Percentiles rank a stretch among this genome's conserved stretches.
These are phyloP conservation scores for Netta rufina DNA, from an alignment of 2,797 vertebrate species.

Conservation along the genomic window DNA sequence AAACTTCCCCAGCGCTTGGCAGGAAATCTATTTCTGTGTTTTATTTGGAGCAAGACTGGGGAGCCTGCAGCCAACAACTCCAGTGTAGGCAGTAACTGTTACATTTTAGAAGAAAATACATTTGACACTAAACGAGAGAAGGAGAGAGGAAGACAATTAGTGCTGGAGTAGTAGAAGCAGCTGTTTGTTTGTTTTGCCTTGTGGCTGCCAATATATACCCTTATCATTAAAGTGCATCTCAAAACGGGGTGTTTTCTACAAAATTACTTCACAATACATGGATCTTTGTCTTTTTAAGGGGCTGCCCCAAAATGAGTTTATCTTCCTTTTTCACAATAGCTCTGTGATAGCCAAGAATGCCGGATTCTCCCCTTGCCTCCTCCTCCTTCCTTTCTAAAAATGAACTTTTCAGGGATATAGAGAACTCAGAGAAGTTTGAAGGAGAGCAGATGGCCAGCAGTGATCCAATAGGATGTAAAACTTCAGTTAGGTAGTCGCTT, in stretches of 20 bases:
- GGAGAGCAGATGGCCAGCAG: conserved; percentile 56
- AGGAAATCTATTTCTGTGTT: conserved; percentile 66
- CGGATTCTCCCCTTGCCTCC: conserved; percentile 51
- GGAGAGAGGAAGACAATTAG: conserved; percentile 58
- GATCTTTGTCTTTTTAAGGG: conserved; percentile 58
- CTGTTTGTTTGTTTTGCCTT: conserved; percentile 64
- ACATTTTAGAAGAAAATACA: conserved; percentile 56
- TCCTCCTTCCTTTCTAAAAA: conserved; percentile 64
- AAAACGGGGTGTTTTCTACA: conserved; percentile 41
- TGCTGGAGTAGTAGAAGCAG: conserved; percentile 52
- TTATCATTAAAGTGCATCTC: conserved; percentile 63
- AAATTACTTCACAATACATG: conserved; percentile 36
- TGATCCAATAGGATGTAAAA: conserved; percentile 63
- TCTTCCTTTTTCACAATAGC: conserved; percentile 59
- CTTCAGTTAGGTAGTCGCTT: conserved; percentile 63
- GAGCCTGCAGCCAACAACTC: conserved; percentile 60
- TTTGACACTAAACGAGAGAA: conserved; percentile 53
- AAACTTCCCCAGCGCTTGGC: conserved; percentile 62
- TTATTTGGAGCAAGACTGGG: conserved; percentile 65
- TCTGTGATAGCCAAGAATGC: conserved; percentile 16
- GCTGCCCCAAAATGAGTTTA: conserved; percentile 34
- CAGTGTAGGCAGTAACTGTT: conserved; percentile 52
- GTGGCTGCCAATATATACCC: conserved; percentile 42
- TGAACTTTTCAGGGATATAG: conserved; percentile 68
- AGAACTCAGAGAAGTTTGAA: conserved; percentile 66